Evolutionary conservation across 2,113 vertebrate species (phyloP), one percentile per base, ranked within the genome.

Genomic region (Ammodytes dubius): DNA sequence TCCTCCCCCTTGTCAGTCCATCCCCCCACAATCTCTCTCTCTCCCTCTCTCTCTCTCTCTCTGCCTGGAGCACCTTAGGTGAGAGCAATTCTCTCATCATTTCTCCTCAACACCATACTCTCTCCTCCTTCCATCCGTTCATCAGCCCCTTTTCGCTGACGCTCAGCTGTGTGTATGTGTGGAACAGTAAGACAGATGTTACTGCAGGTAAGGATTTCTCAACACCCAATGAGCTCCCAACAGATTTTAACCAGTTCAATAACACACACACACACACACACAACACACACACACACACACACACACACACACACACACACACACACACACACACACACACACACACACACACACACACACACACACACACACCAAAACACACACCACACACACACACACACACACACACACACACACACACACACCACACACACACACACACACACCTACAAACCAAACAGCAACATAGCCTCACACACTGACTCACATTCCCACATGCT

Each of bases 131-230:
- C 81, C 72, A 66, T 74, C 81, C 52, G 69, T 81, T 90, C 85
- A 86, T 91, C 88, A 81, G 79, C 84, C 71, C 82, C 79, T 68
- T 85, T 76, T 70, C 52, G 17, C 14, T 70, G 71, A 78, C 60
- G 50, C 45, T 83, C 52, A 42, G 46, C 69, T 39, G 19, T 49
- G 67, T 27, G 61, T 56, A 67, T 77, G 68, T 80, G 70, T 77
- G 78, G 12, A 56, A 42, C 40, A 70, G 27, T 69, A 74, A 87
- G 84, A 85, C 73, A 87, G 77, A 74, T 86, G 68, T 82, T 82
- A 91, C 77, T 79, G 64, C 84, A 78, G 91, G 90, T 90, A 88
- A 88, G 75, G 67, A 82, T 91, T 93, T 91, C 75, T 88, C 70
- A 86, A 72, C 52, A 56, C 19, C 19, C 81, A 85, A 85, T 90